Conservation (phyloP, 2,888 invertebrate genomes). For the Meganola albula region DNA sequence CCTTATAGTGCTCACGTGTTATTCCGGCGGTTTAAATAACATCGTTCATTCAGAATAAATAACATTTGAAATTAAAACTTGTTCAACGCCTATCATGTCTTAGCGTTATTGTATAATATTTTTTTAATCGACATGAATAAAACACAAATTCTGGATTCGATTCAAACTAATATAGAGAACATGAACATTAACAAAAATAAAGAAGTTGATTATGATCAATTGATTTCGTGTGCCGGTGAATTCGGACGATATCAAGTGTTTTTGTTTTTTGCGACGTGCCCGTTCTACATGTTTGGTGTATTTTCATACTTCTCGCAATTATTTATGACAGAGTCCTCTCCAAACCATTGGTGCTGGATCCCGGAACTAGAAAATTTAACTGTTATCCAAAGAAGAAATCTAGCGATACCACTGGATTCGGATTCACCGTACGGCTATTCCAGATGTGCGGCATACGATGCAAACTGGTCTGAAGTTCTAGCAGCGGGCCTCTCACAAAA, state of each 20-base stretch:
- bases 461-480: conserved; percentile 50
- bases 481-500: conserved; percentile 29
- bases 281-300: conserved; percentile 49
- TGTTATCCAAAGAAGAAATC: conserved; percentile 36
- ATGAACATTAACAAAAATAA: too few species aligned
- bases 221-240: conserved; percentile 50
- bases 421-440: conserved; percentile 45
- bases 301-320: conserved; percentile 50
- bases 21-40: too few species aligned
- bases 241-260: conserved; percentile 49
- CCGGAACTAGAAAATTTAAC: conserved; percentile 51
- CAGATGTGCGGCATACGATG: conserved; percentile 43
- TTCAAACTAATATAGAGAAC: too few species aligned
- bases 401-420: conserved; percentile 44
- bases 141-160: too few species aligned
- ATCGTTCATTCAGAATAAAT: too few species aligned
- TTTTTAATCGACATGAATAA: too few species aligned
- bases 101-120: too few species aligned
- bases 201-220: conserved; percentile 42
- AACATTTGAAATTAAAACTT: too few species aligned
- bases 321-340: conserved; percentile 50
- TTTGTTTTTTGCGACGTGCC: conserved; percentile 42
- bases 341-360: conserved; percentile 55
- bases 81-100: too few species aligned
- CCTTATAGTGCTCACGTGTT: too few species aligned